These are phyloP conservation scores for Syngnathus rostellatus DNA, from an alignment of 2,797 vertebrate genomes.

Conservation along the genomic window DNA sequence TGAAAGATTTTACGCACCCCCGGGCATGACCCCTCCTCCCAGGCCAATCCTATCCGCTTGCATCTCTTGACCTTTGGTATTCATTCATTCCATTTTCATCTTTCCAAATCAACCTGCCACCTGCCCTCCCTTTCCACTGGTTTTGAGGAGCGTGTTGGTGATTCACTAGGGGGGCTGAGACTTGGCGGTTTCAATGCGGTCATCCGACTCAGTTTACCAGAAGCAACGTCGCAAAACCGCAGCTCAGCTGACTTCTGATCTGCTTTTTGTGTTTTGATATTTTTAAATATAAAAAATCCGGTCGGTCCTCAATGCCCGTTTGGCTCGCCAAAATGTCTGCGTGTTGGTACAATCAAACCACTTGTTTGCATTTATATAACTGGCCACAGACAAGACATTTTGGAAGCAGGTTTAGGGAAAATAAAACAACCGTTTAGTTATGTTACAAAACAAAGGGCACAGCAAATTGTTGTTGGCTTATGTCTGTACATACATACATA, in stretches of 20 bases:
- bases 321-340: conserved; percentile 4
- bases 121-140: conserved; percentile 43
- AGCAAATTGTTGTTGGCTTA: background rate
- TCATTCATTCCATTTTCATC: conserved; percentile 71
- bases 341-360: background rate
- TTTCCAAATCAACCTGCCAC: conserved; percentile 65
- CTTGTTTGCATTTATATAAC: conserved; percentile 2
- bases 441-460: background rate
- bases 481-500: too few relatives aligned
- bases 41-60: conserved; percentile 20
- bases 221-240: conserved; percentile 4
- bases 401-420: conserved; percentile 3
- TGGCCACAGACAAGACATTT: conserved; percentile 2
- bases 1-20: conserved; percentile 62
- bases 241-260: background rate
- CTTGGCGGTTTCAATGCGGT: conserved; percentile 15
- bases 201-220: conserved; percentile 42
- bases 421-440: background rate
- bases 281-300: background rate
- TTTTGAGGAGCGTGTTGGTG: background rate
- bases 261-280: conserved; percentile 1
- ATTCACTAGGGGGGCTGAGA: background rate
- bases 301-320: background rate
- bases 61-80: conserved; percentile 70
- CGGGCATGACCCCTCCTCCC: conserved; percentile 22